Evolutionary conservation across 1,140 invertebrate species (phyloP), one percentile per base, ranked within the genome.

Genomic region (Theocolax elegans): DNA sequence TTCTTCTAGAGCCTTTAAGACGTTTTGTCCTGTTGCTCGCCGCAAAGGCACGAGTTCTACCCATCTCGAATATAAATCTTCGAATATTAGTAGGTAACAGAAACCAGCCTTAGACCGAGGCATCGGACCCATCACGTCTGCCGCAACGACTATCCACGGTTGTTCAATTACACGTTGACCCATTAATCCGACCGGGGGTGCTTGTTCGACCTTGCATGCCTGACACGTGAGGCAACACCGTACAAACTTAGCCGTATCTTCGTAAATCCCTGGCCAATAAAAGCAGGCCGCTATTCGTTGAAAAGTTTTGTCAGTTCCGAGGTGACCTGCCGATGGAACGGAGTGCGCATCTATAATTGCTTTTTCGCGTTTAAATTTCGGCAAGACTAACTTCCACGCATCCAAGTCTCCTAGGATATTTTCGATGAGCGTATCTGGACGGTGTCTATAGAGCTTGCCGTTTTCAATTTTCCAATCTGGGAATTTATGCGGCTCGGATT

Each of bases 21-120:
- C 17, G 3, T 9, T 6, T 19, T 54, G 38, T 2, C 51, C 51
- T 6, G 38, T 46, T 17, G 49, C 64, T 15, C 15, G 12, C 17
- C 49, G 49, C 1, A 66, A 7, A n/a, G 64, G 64, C 4, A 25
- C 27, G 2, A 71, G 1, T 23, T 64, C 60, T 3, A 71, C 54
- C 59, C 58, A 71, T n/a, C 40, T 80, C 3, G 75, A 77, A 63
- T 81, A 79, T 15, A 75, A 71, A 75, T 84, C 81, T 10, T 71
- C 35, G 6, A 58, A 58, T 7, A 71, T 44, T 1, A 65, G 17
- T 4, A 64, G 3, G 35, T 65, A 65, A 23, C 59, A 25, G 13
- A 13, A 21, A 21, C 38, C 27, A 17, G 15, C n/a, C 15, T 66
- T 66, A 21, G 42, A 48, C 21, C 15, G 17, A 12, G 35, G 35